Evolutionary conservation across 2,797 vertebrate genomes (phyloP), one percentile per base, ranked within the genome.

Genomic region (Heliangelus exortis): DNA sequence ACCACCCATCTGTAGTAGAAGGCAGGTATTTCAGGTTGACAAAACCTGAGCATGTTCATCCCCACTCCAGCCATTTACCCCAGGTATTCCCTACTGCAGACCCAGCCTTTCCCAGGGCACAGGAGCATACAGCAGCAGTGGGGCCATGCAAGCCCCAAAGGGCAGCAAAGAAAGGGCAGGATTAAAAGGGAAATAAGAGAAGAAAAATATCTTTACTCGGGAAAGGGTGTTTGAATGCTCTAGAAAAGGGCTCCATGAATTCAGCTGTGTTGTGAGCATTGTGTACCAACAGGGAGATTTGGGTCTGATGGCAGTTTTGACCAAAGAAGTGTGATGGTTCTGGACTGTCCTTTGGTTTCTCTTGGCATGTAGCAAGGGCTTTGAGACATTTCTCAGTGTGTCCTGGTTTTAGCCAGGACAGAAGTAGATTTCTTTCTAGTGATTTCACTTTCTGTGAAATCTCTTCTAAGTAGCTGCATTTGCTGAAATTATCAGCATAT

Each of bases 81-180:
- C 55, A 57, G 58, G 28, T 31, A 43, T 63, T 48, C 18, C 3
- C 43, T 84, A 23, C 8, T 58, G 26, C 33, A 53, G 34, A 54
- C 10, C 29, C 53, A 62, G 41, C 22, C 5, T 59, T 61, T 63
- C 55, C 45, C 41, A 45, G 36, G 43, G 33, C 47, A 51, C 8
- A 47, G 43, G 16, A 29, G 5, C 33, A 6, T 16, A 16, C 0
- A 0, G 31, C 3, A 3, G 19, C 12, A 25, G 41, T 5, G 4
- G 12, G 31, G 33, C 23, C 31, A 47, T 50, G 22, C 7, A 20
- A 22, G 21, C 3, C 22, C n/a, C 1, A 1, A 54, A 14, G 34
- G 29, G 11, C 31, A 47, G 9, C 25, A 67, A 53, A 66, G 21
- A 41, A 18, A 61, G 45, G 28, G 8, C 26, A 48, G 53, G n/a